These are phyloP conservation scores for Oryzias celebensis DNA, from an alignment of 2,113 vertebrate genomes.

Conservation along the genomic window DNA sequence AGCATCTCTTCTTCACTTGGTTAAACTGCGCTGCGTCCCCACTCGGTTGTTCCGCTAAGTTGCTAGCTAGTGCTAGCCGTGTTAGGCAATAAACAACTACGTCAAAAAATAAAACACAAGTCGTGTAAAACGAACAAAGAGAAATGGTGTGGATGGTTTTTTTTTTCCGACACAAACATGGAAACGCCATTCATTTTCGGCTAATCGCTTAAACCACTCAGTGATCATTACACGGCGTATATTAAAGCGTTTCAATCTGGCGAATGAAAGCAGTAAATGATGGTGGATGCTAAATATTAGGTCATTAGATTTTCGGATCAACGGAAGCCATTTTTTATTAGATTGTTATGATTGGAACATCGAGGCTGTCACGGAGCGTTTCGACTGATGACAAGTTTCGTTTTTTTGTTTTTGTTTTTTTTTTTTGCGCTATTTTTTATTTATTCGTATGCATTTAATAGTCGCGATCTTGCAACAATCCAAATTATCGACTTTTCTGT, in stretches of 20 bases:
- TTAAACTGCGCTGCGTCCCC: slow-evolving; percentile 45
- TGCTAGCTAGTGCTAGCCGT: slow-evolving; percentile 43
- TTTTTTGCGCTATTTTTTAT: no score
- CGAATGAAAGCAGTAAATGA: slow-evolving; percentile 23
- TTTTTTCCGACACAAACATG: background rate
- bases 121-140: slow-evolving; percentile 21
- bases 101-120: slow-evolving; percentile 55
- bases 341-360: slow-evolving; percentile 37
- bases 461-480: no score
- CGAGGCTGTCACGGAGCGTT: slow-evolving; percentile 5
- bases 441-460: no score
- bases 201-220: background rate
- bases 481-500: background rate
- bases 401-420: no score
- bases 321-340: slow-evolving; percentile 72
- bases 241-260: slow-evolving; percentile 10
- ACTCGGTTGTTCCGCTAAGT: slow-evolving; percentile 38
- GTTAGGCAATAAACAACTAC: slow-evolving; percentile 61
- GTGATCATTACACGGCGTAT: background rate
- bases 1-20: slow-evolving; percentile 52
- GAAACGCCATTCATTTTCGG: background rate
- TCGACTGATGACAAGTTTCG: no score
- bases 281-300: slow-evolving; percentile 59
- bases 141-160: background rate
- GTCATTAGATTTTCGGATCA: slow-evolving; percentile 61